Evolutionary conservation across 1,140 invertebrate genomes (phyloP), one percentile per base, ranked within the genome.

Genomic region (Drosophila funebris): DNA sequence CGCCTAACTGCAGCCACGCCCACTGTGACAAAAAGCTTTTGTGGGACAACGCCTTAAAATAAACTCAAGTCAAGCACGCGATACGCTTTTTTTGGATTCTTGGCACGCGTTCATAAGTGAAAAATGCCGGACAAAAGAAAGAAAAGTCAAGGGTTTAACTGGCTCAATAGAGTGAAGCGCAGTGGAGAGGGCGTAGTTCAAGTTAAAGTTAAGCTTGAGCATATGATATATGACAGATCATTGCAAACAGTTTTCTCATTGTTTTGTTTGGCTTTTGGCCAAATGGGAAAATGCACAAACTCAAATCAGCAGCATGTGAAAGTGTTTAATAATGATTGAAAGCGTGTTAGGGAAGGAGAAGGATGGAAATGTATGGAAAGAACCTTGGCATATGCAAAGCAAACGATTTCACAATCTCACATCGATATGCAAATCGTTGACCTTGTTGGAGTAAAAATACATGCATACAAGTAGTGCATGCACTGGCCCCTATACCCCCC

Each of bases 61-160:
- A 67, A 84, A 84, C 60, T 67, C 2, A 29, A 48, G 39, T 27
- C 33, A 14, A 37, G 22, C 81, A 84, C 68, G 80, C 81, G 67
- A 84, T 61, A 52, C 44, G 8, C 5, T 31, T 69, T 27, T 14
- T 60, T n/a, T n/a, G n/a, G 20, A 54, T 27, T 48, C 39, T 66
- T 41, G 20, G 37, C 61, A 78, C 33, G 36, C 31, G 6, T 37
- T 20, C 43, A 48, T 24, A 27, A 41, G 22, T 24, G 14, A 4
- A 18, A 67, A 48, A 16, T 54, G 39, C 29, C 50, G 43, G 14
- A 63, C 50, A 63, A 48, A 57, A 27, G 27, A 14, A 6, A 5
- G 29, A 48, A 60, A 60, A 46, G 16, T 11, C 11, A 61, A 50
- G 31, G 44, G 31, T 63, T 83, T 72, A 72, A 62, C 67, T 63